A percentile compares a stretch with the other conserved stretches of the same genome.
These are phyloP conservation scores for Drosophila saltans DNA, from an alignment of 1,140 invertebrate genomes.

Conservation along the genomic window DNA sequence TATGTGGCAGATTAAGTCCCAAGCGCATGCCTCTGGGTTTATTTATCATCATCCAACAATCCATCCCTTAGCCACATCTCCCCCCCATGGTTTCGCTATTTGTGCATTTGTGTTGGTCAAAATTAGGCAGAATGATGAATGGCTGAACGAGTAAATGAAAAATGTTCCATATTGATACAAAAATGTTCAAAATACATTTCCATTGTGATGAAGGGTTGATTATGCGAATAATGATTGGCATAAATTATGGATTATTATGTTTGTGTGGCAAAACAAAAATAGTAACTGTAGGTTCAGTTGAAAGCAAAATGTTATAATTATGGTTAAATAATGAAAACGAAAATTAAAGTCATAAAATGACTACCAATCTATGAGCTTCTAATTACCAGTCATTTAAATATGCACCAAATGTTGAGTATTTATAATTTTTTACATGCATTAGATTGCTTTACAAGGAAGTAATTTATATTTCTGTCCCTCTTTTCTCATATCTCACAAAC, in stretches of 20 bases:
- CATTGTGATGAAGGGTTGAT: conserved; percentile 51
- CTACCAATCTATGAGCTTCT: neutral
- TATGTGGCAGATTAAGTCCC: conserved; percentile 74
- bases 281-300: neutral
- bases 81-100: neutral
- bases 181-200: neutral
- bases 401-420: neutral
- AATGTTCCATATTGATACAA: conserved; percentile 7
- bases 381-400: neutral
- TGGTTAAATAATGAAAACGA: no score
- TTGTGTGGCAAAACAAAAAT: neutral
- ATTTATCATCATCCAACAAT: conserved; percentile 49
- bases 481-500: neutral
- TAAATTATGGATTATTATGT: neutral
- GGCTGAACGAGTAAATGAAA: conserved; percentile 6
- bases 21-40: conserved; percentile 68
- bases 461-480: neutral
- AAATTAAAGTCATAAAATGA: no score
- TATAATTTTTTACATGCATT: neutral
- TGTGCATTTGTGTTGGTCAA: conserved; percentile 2
- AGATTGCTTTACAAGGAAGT: no score
- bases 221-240: conserved; percentile 20
- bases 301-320: neutral
- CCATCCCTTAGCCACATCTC: conserved; percentile 8
- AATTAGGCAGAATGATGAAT: conserved; percentile 50